Evolutionary conservation across 2,888 invertebrate species (phyloP), one percentile per base, ranked within the genome.

Genomic region (Xestia ashworthii): DNA sequence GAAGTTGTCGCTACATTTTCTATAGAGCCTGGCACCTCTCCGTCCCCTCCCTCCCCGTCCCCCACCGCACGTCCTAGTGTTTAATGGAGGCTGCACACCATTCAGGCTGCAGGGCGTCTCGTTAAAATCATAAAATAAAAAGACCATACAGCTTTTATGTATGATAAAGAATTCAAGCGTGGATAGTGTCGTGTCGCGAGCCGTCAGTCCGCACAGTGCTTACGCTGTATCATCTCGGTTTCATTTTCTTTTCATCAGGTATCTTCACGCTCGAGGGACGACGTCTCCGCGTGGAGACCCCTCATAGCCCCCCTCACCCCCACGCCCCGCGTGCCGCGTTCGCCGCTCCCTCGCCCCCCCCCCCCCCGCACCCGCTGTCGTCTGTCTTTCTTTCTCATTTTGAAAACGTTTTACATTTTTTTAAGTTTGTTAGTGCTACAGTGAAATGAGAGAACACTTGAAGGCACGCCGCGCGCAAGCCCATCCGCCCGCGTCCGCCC

Each of bases 161-260:
- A 71, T 84, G 82, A 82, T 82, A 83, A 80, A 82, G n/a, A 69
- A 62, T 5, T 50, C 46, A 5, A 22, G 79, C 71, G 77, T 80
- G 50, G 74, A 81, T 66, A 76, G 72, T 66, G 67, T 75, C 46
- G 64, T 48, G 53, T 50, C 25, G 65, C 48, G 66, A 55, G 71
- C 58, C 46, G 72, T 68, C 74, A 74, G 70, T 55, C 50, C 22
- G 76, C 64, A 76, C 85, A 41, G 50, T 76, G 86, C 80, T 88
- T 88, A 86, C 87, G 88, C 83, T 83, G 85, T 87, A 81, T 89
- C 90, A 90, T 90, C 90, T 89, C 90, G 88, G 93, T 92, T 93
- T 94, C 94, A 94, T 95, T 94, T 94, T 95, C 94, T 94, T 94
- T 95, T 95, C 94, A 95, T 95, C 93, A 93, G 93, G 93, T 91